Conservation (phyloP, 2,113 vertebrate species). For the Pteruthius melanotis region DNA sequence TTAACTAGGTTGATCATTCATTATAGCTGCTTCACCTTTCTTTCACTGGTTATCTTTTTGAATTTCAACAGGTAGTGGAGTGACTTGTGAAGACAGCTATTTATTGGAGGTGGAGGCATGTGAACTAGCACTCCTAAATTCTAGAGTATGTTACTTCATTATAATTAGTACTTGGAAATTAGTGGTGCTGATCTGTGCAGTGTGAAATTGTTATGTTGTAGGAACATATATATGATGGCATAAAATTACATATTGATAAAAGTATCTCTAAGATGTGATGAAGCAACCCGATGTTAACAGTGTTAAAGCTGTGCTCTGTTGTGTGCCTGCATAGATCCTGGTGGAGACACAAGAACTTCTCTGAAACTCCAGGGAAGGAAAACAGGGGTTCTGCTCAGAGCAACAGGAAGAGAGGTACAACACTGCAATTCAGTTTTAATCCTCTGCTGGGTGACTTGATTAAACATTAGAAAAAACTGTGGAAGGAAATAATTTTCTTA, state of each 20-base stretch:
- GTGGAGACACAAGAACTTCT: neutral
- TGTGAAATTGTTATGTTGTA: neutral
- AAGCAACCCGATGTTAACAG: neutral
- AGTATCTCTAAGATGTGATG: neutral
- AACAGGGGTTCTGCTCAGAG: neutral
- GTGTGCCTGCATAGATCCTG: neutral
- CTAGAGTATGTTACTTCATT: neutral
- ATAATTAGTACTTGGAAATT: neutral
- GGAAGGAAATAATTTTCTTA: conserved; percentile 57
- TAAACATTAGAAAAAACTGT: conserved; percentile 23
- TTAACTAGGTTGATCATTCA: neutral
- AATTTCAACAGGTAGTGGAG: neutral
- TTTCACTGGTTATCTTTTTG: neutral
- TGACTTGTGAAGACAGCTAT: neutral
- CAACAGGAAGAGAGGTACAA: neutral
- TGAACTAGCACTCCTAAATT: neutral
- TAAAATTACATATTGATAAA: neutral
- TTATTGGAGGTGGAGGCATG: neutral
- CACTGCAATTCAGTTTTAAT: neutral
- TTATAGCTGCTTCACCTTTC: neutral
- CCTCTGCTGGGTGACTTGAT: conserved; percentile 2
- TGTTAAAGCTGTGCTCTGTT: neutral
- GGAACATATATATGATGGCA: neutral
- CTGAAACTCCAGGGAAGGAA: neutral
- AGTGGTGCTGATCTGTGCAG: neutral